These are phyloP conservation scores for Agelastica alni DNA, from an alignment of 2,888 invertebrate species.

Conservation along the genomic window DNA sequence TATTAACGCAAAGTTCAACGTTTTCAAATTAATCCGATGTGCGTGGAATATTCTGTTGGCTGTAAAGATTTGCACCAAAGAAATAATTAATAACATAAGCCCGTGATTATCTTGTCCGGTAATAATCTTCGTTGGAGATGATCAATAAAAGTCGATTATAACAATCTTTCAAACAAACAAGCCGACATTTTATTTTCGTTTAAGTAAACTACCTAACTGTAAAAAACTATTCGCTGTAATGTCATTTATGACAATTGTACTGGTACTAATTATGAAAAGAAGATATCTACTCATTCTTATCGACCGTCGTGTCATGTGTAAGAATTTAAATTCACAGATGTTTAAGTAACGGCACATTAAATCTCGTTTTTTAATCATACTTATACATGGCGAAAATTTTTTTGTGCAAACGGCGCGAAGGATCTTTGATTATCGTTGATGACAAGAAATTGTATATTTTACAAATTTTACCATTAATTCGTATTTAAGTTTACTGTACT, in stretches of 20 bases:
- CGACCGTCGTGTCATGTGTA: constrained; percentile 17
- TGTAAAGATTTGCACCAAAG: neutral
- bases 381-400: neutral
- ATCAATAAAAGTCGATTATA: neutral
- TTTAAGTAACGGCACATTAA: constrained; percentile 28
- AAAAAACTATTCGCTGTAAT: constrained; percentile 15
- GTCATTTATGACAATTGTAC: constrained; percentile 26
- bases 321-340: constrained; percentile 32
- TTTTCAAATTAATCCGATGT: too few relatives aligned
- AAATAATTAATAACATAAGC: neutral
- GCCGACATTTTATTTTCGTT: neutral
- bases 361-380: constrained; percentile 21
- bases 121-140: neutral
- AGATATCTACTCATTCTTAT: constrained; percentile 24
- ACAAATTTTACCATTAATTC: too few relatives aligned
- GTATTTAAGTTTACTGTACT: too few relatives aligned
- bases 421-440: too few relatives aligned
- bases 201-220: constrained; percentile 21
- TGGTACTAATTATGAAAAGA: constrained; percentile 26
- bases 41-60: neutral
- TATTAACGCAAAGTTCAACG: too few relatives aligned
- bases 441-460: too few relatives aligned
- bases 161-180: neutral
- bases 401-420: too few relatives aligned
- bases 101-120: neutral